Evolutionary conservation across 2,113 vertebrate genomes (phyloP).

Genomic region (Plestiodon gilberti): DNA sequence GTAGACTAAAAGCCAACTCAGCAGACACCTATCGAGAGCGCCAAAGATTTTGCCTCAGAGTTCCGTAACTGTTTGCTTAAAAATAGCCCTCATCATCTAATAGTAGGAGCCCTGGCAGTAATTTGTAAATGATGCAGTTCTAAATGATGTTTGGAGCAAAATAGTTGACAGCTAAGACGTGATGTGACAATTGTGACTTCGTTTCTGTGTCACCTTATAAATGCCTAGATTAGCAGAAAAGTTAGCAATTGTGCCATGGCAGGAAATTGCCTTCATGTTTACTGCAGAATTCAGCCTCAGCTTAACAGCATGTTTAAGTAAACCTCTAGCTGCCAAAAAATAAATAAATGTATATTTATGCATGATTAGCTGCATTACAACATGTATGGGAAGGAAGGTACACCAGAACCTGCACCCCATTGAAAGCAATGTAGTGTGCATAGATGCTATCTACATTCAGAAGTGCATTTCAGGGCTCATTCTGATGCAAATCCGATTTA

Average conservation of each 20-base stretch:
- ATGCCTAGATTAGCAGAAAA: background rate
- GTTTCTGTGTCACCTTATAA: background rate
- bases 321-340: background rate
- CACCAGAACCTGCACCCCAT: background rate
- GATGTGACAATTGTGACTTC: background rate
- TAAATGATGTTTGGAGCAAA: too few species aligned
- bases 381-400: background rate
- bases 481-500: too few species aligned
- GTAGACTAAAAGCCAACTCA: conserved; percentile 7
- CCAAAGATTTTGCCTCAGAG: background rate
- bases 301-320: background rate
- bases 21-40: conserved; percentile 1
- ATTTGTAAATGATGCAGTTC: background rate
- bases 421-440: background rate
- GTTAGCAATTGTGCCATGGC: background rate
- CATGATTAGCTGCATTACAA: background rate
- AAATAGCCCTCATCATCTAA: background rate
- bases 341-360: background rate
- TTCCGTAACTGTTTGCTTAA: conserved; percentile 3
- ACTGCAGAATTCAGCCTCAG: background rate
- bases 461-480: too few species aligned
- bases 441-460: background rate
- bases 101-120: background rate
- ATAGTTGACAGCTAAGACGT: background rate
- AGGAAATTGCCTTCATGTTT: background rate